Evolutionary conservation across 2,113 vertebrate species (phyloP).

Genomic region (Elephas maximus): DNA sequence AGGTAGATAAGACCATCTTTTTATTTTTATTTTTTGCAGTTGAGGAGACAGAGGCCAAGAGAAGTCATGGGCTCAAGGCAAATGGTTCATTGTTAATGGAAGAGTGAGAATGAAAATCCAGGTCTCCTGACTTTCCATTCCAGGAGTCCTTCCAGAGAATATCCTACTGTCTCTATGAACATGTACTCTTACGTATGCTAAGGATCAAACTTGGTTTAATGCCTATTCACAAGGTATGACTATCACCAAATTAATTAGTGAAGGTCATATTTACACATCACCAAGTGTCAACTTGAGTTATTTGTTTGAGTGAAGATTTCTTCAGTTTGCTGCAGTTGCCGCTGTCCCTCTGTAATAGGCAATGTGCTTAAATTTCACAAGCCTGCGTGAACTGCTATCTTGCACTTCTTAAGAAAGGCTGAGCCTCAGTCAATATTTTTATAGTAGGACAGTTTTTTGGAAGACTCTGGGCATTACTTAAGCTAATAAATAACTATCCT

Average conservation of each 20-base stretch:
- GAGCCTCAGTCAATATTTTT: conserved; percentile 65
- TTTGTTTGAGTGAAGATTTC: conserved; percentile 67
- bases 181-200: conserved; percentile 35
- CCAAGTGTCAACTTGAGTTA: conserved; percentile 34
- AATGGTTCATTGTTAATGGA: not conserved
- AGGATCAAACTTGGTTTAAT: conserved; percentile 75
- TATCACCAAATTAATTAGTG: conserved; percentile 76
- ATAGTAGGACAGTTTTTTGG: conserved; percentile 50
- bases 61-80: not conserved
- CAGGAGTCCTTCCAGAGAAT: not conserved
- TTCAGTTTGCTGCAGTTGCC: conserved; percentile 2
- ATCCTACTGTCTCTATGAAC: conserved; percentile 19
- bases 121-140: not conserved
- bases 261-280: conserved; percentile 74
- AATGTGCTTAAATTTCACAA: conserved; percentile 38
- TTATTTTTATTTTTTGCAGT: not conserved
- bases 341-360: not conserved
- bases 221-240: conserved; percentile 71
- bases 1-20: not conserved
- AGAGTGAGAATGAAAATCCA: not conserved
- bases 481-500: conserved; percentile 63
- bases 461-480: conserved; percentile 49
- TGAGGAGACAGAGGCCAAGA: not conserved
- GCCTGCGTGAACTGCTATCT: conserved; percentile 32
- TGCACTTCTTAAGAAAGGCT: conserved; percentile 71